These are phyloP conservation scores for Thamnophis elegans DNA, from an alignment of 2,797 vertebrate species.

Conservation along the genomic window DNA sequence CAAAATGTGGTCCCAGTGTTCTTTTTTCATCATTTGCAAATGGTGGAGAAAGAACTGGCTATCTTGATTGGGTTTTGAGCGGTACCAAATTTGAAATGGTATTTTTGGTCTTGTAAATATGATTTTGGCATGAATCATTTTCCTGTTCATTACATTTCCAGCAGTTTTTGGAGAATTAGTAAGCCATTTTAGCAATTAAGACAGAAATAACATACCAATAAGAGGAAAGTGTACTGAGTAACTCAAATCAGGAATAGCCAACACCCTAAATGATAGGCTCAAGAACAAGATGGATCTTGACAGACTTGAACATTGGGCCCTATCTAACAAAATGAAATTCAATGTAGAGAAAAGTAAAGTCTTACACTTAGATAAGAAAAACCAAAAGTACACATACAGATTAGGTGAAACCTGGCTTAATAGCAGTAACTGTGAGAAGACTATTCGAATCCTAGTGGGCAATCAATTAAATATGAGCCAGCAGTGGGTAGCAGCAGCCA, in stretches of 20 bases:
- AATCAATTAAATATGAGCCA: too few species aligned
- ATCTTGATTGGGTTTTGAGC: background rate
- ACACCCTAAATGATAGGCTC: too few species aligned
- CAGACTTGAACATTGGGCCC: too few species aligned
- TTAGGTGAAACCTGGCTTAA: too few species aligned
- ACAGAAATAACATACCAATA: background rate
- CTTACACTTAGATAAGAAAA: too few species aligned
- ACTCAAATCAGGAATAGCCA: background rate
- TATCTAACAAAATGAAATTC: too few species aligned
- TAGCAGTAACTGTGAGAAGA: too few species aligned
- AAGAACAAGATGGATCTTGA: too few species aligned
- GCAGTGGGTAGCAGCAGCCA: too few species aligned
- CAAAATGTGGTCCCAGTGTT: background rate
- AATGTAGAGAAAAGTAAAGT: too few species aligned
- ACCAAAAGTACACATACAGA: too few species aligned
- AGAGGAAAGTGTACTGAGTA: background rate
- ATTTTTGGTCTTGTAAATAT: background rate
- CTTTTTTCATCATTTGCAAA: background rate
- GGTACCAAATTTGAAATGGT: background rate
- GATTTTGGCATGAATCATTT: background rate
- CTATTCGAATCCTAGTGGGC: too few species aligned
- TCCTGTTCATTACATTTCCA: background rate
- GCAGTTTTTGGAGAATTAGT: background rate
- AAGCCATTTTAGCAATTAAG: background rate
- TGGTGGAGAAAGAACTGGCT: background rate